Conservation (phyloP, 2,113 vertebrate species). For the Ramphastos sulfuratus region DNA sequence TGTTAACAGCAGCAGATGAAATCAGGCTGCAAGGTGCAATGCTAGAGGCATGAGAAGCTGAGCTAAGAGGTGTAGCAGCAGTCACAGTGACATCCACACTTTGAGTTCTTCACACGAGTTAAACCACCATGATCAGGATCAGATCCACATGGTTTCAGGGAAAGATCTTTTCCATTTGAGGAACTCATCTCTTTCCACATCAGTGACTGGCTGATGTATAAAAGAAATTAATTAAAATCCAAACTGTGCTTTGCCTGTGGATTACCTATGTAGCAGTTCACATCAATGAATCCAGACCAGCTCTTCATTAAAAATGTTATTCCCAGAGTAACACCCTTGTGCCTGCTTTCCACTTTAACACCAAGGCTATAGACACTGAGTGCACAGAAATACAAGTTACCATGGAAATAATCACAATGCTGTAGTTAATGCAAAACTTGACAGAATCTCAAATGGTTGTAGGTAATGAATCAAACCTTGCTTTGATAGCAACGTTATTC, state of each 20-base stretch:
- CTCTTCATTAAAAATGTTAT: neutral
- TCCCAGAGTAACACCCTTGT: neutral
- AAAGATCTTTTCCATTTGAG: neutral
- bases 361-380: neutral
- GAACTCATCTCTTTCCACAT: neutral
- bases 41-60: neutral
- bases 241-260: neutral
- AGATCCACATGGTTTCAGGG: neutral
- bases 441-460: neutral
- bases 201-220: neutral
- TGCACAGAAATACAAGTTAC: neutral
- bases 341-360: neutral
- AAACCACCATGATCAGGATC: neutral
- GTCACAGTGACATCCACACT: fast-evolving
- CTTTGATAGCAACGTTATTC: neutral
- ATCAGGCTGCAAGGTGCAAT: neutral
- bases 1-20: neutral
- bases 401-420: neutral
- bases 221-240: neutral
- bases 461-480: neutral
- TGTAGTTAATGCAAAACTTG: neutral
- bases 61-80: fast-evolving
- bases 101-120: neutral
- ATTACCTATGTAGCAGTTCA: neutral
- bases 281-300: neutral